Evolutionary conservation across 2,113 vertebrate genomes (phyloP), one percentile per base, ranked within the genome.

Genomic region (Nothobranchius furzeri): DNA sequence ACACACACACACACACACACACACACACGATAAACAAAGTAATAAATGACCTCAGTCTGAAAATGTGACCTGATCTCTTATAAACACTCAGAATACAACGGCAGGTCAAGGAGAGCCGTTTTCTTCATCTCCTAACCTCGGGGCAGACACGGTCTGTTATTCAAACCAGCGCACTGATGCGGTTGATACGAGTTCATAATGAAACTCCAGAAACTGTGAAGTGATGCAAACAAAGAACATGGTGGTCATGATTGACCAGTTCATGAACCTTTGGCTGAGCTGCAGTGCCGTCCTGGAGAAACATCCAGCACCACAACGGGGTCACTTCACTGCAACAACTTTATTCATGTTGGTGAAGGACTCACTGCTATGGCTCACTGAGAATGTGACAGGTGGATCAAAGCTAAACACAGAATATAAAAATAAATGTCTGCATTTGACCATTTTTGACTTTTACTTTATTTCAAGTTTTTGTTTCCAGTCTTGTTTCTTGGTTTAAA

Each of bases 1-100:
- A 20, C 20, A 20, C 20, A 88, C 87, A 87, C 85, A 88, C 61
- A 54, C 60, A 82, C 52, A 50, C 77, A 88, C 30, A 88, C 87
- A 87, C 85, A 88, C 62, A 54, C 60, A 82, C 52, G 67, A 76
- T 60, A 79, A 73, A 81, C 63, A 81, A 60, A 78, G 45, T 20
- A 6, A 65, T 72, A 68, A 25, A 54, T 15, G 66, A 17, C 11
- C 42, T 68, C 15, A 51, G 50, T 37, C 60, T 40, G 48, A 64
- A 9, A 25, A 17, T 24, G 12, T 54, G 12, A 1, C 10, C 37
- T 50, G 10, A 46, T 53, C 7, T 47, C 51, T 40, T 20, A 35
- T 7, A 42, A 43, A 9, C 43, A 46, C 25, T 20, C 37, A 24
- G 35, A 58, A 60, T 25, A 42, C 20, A n/a, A 30, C 45, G 42